These are phyloP conservation scores for Hoplodrina ambigua DNA, from an alignment of 2,888 invertebrate genomes.

Conservation along the genomic window DNA sequence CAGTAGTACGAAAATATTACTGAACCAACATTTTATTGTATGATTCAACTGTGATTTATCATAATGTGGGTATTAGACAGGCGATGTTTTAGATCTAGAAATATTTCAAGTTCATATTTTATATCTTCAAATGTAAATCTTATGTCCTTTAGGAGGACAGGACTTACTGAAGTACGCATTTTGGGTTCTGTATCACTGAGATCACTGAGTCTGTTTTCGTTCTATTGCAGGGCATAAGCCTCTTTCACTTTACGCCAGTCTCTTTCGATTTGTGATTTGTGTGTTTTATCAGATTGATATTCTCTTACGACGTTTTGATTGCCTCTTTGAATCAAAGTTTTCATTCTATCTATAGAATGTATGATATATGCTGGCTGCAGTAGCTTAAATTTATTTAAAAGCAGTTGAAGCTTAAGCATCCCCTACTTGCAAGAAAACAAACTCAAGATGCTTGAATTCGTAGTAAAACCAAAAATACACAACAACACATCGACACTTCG, in stretches of 20 bases:
- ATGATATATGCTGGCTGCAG: not conserved
- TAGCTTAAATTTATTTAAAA: not conserved
- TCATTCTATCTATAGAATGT: no score
- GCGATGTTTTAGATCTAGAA: constrained; percentile 6
- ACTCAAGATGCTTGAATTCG: not conserved
- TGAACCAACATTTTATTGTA: constrained; percentile 32
- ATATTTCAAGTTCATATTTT: not conserved
- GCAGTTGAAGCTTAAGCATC: not conserved
- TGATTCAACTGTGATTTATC: constrained; percentile 40
- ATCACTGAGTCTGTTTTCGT: no score
- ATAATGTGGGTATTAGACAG: constrained; percentile 13
- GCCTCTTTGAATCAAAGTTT: no score
- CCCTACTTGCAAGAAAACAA: not conserved
- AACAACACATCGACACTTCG: constrained; percentile 33
- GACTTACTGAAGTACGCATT: not conserved
- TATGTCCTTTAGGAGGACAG: not conserved
- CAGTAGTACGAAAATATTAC: constrained; percentile 48
- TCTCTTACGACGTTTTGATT: no score
- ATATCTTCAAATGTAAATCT: not conserved
- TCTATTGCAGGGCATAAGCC: not conserved
- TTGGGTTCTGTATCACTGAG: not conserved
- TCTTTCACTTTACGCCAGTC: not conserved
- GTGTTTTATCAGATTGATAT: not conserved
- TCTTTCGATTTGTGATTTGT: not conserved
- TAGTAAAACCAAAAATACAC: constrained; percentile 17